phyloP scores from a whole-genome alignment of 2,113 vertebrate genomes.

The Ctenomys sociabilis region DNA sequence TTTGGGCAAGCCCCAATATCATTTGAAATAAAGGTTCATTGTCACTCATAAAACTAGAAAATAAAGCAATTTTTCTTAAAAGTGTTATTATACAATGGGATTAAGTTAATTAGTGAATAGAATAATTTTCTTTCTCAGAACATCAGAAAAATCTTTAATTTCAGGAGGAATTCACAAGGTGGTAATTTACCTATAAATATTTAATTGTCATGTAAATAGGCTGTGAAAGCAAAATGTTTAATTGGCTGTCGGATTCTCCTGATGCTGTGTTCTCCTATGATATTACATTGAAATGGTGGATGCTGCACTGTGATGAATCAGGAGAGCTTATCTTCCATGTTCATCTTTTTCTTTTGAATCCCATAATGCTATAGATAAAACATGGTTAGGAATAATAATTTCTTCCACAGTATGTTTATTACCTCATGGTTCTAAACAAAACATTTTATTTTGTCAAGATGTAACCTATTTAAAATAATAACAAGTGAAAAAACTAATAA shows the following conservation, averaged over 20 bases:
- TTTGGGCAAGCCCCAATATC: not conserved
- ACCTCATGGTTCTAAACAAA: not conserved
- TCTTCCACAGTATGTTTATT: not conserved
- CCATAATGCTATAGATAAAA: not conserved
- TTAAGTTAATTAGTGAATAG: slow-evolving; percentile 65
- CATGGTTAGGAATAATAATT: not conserved
- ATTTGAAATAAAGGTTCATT: not conserved
- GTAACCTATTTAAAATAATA: not conserved
- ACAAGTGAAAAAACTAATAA: not conserved
- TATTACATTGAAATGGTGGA: not conserved
- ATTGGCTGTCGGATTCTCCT: slow-evolving; percentile 20
- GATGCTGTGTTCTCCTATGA: slow-evolving; percentile 50
- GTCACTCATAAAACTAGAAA: not conserved
- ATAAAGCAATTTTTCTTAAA: not conserved
- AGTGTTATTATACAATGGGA: not conserved
- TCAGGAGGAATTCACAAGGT: slow-evolving; percentile 44
- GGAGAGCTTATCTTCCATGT: not conserved
- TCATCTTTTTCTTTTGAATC: not conserved
- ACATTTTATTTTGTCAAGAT: not conserved
- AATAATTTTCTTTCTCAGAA: slow-evolving; percentile 42
- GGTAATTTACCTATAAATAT: slow-evolving; percentile 65
- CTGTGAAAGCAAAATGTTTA: slow-evolving; percentile 56
- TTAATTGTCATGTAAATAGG: slow-evolving; percentile 70
- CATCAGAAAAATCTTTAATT: slow-evolving; percentile 61
- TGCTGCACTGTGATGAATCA: not conserved